Conservation (phyloP, 2,113 vertebrate species). For the Sterrhoptilus dennistouni region DNA sequence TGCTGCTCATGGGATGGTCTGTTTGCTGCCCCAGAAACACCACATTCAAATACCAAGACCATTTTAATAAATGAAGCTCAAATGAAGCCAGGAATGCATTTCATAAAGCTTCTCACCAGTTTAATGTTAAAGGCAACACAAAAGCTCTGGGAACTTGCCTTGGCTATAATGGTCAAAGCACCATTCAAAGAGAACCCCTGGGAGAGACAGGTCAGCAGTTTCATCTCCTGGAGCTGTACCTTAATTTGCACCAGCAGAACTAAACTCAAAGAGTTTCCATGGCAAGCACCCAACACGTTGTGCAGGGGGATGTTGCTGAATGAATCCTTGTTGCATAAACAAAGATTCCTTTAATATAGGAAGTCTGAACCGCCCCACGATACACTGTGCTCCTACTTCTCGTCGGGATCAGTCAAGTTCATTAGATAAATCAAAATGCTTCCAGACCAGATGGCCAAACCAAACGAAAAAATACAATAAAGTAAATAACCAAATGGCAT, state of each 20-base stretch:
- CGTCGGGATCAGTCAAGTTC: background rate
- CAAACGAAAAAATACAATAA: background rate
- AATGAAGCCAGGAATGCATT: background rate
- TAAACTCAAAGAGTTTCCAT: background rate
- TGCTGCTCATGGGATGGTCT: fast-evolving
- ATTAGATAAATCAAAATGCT: background rate
- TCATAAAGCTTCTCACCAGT: background rate
- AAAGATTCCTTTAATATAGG: slow-evolving; percentile 30
- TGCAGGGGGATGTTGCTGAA: background rate
- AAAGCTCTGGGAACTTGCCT: background rate
- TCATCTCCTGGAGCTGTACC: background rate
- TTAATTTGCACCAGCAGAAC: background rate
- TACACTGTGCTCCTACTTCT: background rate
- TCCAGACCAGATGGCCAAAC: background rate
- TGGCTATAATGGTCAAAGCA: background rate
- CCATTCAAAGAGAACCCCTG: background rate
- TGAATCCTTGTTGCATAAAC: slow-evolving; percentile 41
- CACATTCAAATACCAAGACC: no score
- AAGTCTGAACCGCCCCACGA: background rate
- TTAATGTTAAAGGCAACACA: fast-evolving
- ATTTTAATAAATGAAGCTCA: background rate
- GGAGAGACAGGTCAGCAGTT: background rate
- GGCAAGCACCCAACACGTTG: background rate
- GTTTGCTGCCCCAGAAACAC: background rate
- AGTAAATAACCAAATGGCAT: background rate